Evolutionary conservation across 1,140 invertebrate genomes (phyloP).

Genomic region (Potamilus streckersoni): DNA sequence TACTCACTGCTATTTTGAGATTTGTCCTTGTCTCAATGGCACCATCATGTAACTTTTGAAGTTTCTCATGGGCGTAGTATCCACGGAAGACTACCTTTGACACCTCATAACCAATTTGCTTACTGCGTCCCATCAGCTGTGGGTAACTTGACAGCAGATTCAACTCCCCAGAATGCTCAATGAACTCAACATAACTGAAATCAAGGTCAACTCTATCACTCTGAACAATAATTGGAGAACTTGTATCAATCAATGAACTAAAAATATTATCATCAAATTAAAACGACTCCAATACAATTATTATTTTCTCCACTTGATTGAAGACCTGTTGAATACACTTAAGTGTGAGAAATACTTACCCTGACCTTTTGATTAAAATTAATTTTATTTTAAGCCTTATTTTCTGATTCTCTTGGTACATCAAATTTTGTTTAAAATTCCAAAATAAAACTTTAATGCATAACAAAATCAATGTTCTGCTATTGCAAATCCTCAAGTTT

Average conservation of each 20-base stretch:
- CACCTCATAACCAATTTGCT: constrained; percentile 60
- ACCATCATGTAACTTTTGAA: constrained; percentile 61
- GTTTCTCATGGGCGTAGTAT: constrained; percentile 61
- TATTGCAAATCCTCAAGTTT: no score
- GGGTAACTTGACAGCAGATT: constrained; percentile 59
- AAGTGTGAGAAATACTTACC: no score
- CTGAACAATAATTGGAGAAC: background rate
- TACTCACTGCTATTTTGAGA: constrained; percentile 60
- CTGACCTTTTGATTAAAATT: no score
- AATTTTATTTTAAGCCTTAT: no score
- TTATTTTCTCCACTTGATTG: no score
- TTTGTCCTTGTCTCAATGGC: constrained; percentile 59
- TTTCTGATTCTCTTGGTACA: no score
- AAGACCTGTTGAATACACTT: no score
- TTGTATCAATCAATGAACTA: background rate
- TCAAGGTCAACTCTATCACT: background rate
- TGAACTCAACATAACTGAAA: constrained; percentile 64
- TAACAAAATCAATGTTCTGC: no score
- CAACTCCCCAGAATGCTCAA: constrained; percentile 59
- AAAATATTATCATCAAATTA: background rate
- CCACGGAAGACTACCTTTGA: constrained; percentile 66
- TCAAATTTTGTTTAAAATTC: no score
- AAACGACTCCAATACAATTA: no score
- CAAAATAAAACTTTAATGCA: no score
- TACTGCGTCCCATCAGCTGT: constrained; percentile 55